Conservation (phyloP, 2,888 invertebrate species). For the Apamea epomidion region DNA sequence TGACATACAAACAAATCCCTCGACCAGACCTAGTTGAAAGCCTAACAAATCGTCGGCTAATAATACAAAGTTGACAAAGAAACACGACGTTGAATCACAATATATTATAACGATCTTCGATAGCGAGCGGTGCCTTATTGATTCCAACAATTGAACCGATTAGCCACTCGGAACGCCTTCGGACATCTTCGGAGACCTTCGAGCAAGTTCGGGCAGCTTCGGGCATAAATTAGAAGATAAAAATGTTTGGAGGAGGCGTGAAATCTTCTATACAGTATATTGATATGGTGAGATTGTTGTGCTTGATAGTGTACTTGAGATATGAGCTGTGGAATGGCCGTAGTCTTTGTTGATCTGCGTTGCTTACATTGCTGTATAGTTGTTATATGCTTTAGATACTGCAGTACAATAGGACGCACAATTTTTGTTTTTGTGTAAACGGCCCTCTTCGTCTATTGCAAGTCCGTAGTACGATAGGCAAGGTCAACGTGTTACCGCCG, state of each 20-base stretch:
- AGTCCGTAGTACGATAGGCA: background rate
- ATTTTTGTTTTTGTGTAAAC: background rate
- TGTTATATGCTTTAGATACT: background rate
- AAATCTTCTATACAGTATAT: slow-evolving; percentile 50
- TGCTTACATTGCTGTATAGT: background rate
- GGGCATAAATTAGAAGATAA: slow-evolving; percentile 43
- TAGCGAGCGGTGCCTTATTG: slow-evolving; percentile 76
- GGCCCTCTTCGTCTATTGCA: background rate
- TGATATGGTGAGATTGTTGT: slow-evolving; percentile 44
- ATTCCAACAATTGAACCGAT: slow-evolving; percentile 80
- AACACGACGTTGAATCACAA: slow-evolving; percentile 61
- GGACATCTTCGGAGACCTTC: slow-evolving; percentile 47
- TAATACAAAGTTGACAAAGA: slow-evolving; percentile 71
- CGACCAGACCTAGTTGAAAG: slow-evolving; percentile 29
- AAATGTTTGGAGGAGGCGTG: slow-evolving; percentile 62
- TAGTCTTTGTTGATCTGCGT: slow-evolving; percentile 20
- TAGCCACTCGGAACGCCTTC: slow-evolving; percentile 68
- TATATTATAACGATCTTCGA: slow-evolving; percentile 77
- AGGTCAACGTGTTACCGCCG: too few species aligned
- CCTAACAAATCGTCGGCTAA: slow-evolving; percentile 64
- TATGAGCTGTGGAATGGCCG: slow-evolving; percentile 32
- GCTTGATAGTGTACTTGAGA: slow-evolving; percentile 15
- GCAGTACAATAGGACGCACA: background rate
- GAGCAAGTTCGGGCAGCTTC: slow-evolving; percentile 42
- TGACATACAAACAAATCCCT: slow-evolving; percentile 9